Percentiles rank a stretch among this genome's conserved stretches.
phyloP scores from a whole-genome alignment of 2,797 vertebrate genomes.

The Apogon hyalosoma region DNA sequence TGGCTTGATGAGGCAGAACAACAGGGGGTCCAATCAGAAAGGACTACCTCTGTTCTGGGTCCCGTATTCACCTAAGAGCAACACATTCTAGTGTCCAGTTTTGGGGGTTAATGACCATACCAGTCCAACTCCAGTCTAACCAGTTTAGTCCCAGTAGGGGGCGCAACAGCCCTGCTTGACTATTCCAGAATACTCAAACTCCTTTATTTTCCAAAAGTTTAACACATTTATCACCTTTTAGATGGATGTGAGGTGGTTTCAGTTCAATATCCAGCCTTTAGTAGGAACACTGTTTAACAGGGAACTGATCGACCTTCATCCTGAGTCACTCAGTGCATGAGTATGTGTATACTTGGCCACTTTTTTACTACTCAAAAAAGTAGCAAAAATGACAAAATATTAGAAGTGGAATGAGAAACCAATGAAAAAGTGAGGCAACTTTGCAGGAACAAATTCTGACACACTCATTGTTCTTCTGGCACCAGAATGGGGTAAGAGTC shows the following conservation, averaged over 20 bases:
- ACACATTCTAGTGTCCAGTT: constrained; percentile 37
- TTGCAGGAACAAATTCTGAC: constrained; percentile 16
- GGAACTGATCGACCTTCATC: constrained; percentile 17
- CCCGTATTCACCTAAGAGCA: constrained; percentile 11
- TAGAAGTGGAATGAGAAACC: constrained; percentile 5
- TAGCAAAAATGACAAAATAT: background rate
- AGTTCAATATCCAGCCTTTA: background rate
- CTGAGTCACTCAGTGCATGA: constrained; percentile 42
- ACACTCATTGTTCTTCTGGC: constrained; percentile 44
- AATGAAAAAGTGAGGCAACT: constrained; percentile 11
- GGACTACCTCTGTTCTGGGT: constrained; percentile 34
- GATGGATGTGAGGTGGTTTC: constrained; percentile 8
- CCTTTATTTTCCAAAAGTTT: constrained; percentile 13
- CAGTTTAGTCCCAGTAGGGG: constrained; percentile 80
- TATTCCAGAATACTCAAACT: constrained; percentile 41
- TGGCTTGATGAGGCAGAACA: constrained; percentile 14
- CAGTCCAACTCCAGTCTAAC: constrained; percentile 74
- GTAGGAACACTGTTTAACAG: constrained; percentile 6
- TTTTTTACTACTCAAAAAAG: constrained; percentile 19
- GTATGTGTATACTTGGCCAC: constrained; percentile 44
- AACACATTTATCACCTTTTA: constrained; percentile 3
- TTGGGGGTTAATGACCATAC: constrained; percentile 39
- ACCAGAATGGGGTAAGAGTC: constrained; percentile 15
- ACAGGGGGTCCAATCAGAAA: constrained; percentile 35
- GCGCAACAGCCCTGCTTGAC: constrained; percentile 65